Conservation (phyloP, 2,888 invertebrate genomes). For the Incurvaria masculella region DNA sequence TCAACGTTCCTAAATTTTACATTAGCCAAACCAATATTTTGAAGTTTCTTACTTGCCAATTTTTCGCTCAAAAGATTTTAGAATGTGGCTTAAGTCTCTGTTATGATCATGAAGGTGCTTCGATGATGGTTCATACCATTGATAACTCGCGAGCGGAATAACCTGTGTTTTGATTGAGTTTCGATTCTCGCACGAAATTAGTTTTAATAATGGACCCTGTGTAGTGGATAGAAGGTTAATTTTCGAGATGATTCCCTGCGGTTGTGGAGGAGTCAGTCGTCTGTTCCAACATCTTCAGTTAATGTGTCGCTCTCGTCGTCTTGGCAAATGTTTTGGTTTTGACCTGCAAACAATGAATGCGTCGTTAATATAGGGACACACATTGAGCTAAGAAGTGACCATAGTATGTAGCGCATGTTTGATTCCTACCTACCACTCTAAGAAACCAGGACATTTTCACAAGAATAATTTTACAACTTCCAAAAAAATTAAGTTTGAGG, state of each 20-base stretch:
- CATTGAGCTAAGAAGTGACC: too few relatives aligned
- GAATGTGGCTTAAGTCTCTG: too few relatives aligned
- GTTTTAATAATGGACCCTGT: not conserved
- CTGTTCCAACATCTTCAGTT: constrained; percentile 33
- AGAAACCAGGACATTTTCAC: too few relatives aligned
- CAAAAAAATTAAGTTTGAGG: too few relatives aligned
- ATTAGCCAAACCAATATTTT: constrained; percentile 2
- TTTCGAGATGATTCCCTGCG: not conserved
- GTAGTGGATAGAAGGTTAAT: not conserved
- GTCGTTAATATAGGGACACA: too few relatives aligned
- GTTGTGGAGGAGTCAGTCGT: not conserved
- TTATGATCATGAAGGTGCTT: constrained; percentile 1
- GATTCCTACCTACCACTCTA: too few relatives aligned
- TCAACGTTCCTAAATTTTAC: not conserved
- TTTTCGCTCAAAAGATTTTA: not conserved
- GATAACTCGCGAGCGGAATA: not conserved
- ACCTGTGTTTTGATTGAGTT: too few relatives aligned
- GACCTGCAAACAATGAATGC: constrained; percentile 40
- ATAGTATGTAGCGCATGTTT: too few relatives aligned
- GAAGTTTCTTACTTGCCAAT: not conserved
- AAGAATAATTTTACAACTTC: too few relatives aligned
- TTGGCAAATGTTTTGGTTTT: constrained; percentile 49
- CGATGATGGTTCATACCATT: not conserved
- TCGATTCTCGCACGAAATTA: not conserved
- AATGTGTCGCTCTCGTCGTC: constrained; percentile 53